phyloP scores from a whole-genome alignment of 2,888 invertebrate genomes.

The Rhorus exstirpatorius region DNA sequence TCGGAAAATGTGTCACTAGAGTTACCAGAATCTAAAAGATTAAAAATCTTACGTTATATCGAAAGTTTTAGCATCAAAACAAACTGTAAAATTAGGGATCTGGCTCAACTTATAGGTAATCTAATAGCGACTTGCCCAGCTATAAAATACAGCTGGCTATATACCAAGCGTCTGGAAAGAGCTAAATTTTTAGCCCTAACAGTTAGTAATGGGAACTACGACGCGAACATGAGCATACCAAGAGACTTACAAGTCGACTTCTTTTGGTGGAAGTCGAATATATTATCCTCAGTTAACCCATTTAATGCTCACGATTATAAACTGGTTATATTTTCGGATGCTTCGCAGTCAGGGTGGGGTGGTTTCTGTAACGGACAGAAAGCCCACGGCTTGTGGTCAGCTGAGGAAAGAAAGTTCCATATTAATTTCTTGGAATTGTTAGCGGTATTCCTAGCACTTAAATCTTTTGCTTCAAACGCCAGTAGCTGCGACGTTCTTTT shows the following conservation, averaged over 20 bases:
- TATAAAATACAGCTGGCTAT: conserved; percentile 53
- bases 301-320: background rate
- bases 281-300: background rate
- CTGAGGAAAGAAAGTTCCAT: conserved; percentile 23
- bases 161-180: conserved; percentile 55
- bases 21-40: conserved; percentile 31
- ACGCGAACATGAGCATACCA: conserved; percentile 48
- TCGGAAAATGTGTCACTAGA: conserved; percentile 51
- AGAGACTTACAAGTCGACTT: conserved; percentile 33
- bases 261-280: conserved; percentile 39
- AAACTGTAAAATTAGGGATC: conserved; percentile 43
- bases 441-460: conserved; percentile 59
- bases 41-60: background rate
- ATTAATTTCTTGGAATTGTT: conserved; percentile 63
- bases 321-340: conserved; percentile 28
- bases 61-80: background rate
- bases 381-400: conserved; percentile 45
- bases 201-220: conserved; percentile 36
- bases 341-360: conserved; percentile 34
- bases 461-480: conserved; percentile 38
- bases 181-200: conserved; percentile 49
- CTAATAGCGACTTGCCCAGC: conserved; percentile 51
- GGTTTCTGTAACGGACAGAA: background rate
- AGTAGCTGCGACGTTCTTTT: conserved; percentile 1
- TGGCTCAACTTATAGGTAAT: conserved; percentile 48